These are phyloP conservation scores for Hirtodrosophila histrioides DNA, from an alignment of 2,888 invertebrate species.

Conservation along the genomic window DNA sequence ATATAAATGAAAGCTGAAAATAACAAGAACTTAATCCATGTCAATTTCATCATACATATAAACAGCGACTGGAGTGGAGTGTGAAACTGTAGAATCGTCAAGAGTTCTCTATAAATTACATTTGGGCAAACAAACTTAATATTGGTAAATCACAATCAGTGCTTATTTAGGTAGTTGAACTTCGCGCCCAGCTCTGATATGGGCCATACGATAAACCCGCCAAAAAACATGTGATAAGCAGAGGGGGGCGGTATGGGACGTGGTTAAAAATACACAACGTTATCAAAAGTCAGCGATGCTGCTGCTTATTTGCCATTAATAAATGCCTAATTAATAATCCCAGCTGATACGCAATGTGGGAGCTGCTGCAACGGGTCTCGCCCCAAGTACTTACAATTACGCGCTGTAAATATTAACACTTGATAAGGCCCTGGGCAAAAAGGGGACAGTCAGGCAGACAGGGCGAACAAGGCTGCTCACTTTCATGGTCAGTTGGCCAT, in stretches of 20 bases:
- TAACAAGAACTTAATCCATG: constrained; percentile 52
- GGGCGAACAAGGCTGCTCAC: constrained; percentile 13
- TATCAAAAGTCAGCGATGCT: constrained; percentile 26
- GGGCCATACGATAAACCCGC: constrained; percentile 8
- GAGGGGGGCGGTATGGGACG: background rate
- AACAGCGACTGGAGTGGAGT: constrained; percentile 19
- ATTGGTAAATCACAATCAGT: constrained; percentile 39
- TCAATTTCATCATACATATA: constrained; percentile 34
- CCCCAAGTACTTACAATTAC: constrained; percentile 45
- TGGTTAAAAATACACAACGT: background rate
- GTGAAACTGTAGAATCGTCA: constrained; percentile 2
- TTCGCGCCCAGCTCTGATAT: constrained; percentile 30
- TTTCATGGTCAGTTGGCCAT: constrained; percentile 15
- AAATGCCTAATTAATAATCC: constrained; percentile 50
- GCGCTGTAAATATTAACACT: constrained; percentile 51
- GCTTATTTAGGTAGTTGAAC: constrained; percentile 32
- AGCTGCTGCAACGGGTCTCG: constrained; percentile 21
- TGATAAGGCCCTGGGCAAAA: constrained; percentile 33
- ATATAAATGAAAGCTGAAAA: constrained; percentile 26
- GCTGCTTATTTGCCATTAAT: constrained; percentile 35
- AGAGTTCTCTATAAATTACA: constrained; percentile 25
- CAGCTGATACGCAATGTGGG: constrained; percentile 33
- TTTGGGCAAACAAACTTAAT: constrained; percentile 34
- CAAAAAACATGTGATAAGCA: background rate
- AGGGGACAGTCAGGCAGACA: background rate